These are phyloP conservation scores for Petrolisthes cinctipes DNA, from an alignment of 2,888 invertebrate genomes.

Conservation along the genomic window DNA sequence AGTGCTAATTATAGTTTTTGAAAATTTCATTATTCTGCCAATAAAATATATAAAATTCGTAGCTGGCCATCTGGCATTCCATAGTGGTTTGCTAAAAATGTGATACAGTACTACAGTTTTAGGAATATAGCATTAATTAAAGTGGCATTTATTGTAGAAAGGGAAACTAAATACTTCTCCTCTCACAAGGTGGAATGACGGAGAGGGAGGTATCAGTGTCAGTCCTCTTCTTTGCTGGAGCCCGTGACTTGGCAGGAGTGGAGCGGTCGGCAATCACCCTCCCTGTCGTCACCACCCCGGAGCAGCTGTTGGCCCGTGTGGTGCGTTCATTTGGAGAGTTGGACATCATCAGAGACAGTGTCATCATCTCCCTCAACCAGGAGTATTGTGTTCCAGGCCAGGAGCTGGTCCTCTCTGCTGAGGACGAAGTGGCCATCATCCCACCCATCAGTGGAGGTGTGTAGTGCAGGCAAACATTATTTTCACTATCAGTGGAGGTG, in stretches of 20 bases:
- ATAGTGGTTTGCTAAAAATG: no score
- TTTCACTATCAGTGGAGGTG: neutral
- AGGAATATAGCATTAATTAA: no score
- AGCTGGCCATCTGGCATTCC: no score
- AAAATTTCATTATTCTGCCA: no score
- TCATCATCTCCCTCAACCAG: slow-evolving; percentile 88
- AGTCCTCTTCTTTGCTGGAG: slow-evolving; percentile 87
- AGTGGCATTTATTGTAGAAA: no score
- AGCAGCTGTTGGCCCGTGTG: slow-evolving; percentile 76
- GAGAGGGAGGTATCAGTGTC: slow-evolving; percentile 49
- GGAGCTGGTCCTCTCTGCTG: slow-evolving; percentile 75
- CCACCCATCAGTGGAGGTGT: slow-evolving; percentile 92
- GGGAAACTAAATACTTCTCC: no score
- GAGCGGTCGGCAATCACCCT: slow-evolving; percentile 74
- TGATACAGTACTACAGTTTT: no score
- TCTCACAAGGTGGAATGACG: slow-evolving; percentile 47
- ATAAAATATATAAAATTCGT: no score
- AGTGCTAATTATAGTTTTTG: no score
- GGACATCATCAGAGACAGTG: slow-evolving; percentile 77
- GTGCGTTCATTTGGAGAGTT: slow-evolving; percentile 75
- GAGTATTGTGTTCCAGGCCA: slow-evolving; percentile 77
- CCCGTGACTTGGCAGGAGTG: slow-evolving; percentile 83
- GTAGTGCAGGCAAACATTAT: neutral
- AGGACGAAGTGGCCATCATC: slow-evolving; percentile 90
- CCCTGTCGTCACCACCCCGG: slow-evolving; percentile 73